Base-by-base conservation (phyloP, 2,113 vertebrate species). In the Ginglymostoma cirratum region DNA sequence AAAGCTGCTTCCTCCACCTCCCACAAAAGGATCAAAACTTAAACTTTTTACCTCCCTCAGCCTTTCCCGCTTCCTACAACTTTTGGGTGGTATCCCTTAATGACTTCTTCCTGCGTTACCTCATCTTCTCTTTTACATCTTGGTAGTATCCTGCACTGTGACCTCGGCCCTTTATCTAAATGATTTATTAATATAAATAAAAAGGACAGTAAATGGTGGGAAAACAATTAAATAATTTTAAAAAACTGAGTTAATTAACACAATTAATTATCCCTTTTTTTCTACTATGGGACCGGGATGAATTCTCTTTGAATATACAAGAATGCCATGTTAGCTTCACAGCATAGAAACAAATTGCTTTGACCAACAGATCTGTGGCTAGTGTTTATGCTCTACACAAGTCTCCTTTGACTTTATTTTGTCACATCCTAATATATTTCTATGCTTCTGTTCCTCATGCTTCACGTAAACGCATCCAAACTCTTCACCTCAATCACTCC, bases 81-180 rank as follows among this genome's bases (percentile, higher is more conserved):
- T 24, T 89, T 89, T 89, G 52, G 45, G 27, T 89, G 48, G 48
- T 27, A 89, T 55, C 27, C 86, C 86, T 55, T 61, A 61, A 61
- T 89, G 27, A 89, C 27, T 55, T 55, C 48, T 55, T 89, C 48
- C 24, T 30, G 48, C 6, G 30, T 55, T 55, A 89, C 10, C 48
- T 55, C 27, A 89, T 89, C 86, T 87, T 87, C 85, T 52, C 48
- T 89, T 61, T 89, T 55, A 89, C 27, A 89, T 89, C 48, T 55
- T 17, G 52, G 8, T 55, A 27, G 27, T 55, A 48, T 52, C 86
- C 12, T 89, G 86, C 27, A 55, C 83, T 86, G 15, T 86, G 83
- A 42, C 42, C 23, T 86, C 48, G 78, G 34, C 78, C 78, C 76
- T 42, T 83, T 83, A 38, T 80, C 27, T 83, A 83, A 14, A 83